These are phyloP conservation scores for Charina bottae DNA, from an alignment of 2,113 vertebrate genomes.

Conservation along the genomic window DNA sequence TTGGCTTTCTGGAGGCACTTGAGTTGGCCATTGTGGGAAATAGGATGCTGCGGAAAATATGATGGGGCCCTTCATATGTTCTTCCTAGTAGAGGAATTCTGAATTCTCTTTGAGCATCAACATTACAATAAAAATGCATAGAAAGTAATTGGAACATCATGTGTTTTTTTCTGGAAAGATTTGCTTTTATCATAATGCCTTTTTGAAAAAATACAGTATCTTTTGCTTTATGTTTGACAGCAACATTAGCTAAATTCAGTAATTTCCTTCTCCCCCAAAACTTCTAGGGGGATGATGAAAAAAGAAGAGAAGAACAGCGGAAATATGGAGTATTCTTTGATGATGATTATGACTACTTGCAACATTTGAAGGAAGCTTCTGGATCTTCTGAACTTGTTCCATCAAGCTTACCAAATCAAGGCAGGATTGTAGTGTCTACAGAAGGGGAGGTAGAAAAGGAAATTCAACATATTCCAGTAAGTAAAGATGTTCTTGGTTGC, in stretches of 20 bases:
- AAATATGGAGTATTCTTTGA: constrained; percentile 95
- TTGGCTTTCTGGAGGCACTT: background rate
- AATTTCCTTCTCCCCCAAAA: background rate
- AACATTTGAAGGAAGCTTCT: constrained; percentile 88
- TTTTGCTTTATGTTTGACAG: background rate
- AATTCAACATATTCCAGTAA: constrained; percentile 70
- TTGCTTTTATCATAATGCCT: background rate
- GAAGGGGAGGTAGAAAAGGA: constrained; percentile 68
- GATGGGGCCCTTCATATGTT: background rate
- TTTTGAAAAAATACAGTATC: background rate
- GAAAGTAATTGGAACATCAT: background rate
- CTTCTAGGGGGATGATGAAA: constrained; percentile 76
- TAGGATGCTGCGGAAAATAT: background rate
- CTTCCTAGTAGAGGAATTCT: background rate
- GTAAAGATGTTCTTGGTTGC: constrained; percentile 39
- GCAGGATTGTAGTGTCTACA: constrained; percentile 40
- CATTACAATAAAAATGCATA: background rate
- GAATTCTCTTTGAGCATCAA: background rate
- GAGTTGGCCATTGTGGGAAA: background rate
- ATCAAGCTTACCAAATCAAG: constrained; percentile 27
- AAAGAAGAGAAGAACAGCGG: constrained; percentile 84
- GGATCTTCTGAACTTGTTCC: constrained; percentile 82
- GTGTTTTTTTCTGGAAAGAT: background rate
- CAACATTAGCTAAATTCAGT: background rate
- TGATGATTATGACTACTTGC: constrained; percentile 95